These are phyloP conservation scores for Stenoptilia bipunctidactyla DNA, from an alignment of 2,888 invertebrate genomes.

Conservation along the genomic window DNA sequence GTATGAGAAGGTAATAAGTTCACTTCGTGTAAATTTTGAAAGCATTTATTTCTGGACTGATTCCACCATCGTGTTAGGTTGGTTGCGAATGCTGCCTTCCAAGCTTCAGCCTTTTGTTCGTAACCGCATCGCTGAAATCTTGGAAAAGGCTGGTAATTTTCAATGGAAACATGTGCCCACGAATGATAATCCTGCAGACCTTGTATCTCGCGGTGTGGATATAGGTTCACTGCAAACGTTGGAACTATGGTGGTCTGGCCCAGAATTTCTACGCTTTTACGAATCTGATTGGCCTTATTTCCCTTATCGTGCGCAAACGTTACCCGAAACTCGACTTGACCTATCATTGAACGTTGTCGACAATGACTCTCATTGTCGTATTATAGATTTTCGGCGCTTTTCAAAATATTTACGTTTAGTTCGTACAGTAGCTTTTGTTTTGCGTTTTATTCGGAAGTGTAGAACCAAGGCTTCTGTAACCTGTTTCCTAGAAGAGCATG, in stretches of 20 bases:
- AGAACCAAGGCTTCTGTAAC: slow-evolving; percentile 2
- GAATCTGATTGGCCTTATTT: background rate
- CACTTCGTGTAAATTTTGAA: background rate
- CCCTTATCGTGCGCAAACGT: background rate
- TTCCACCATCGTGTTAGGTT: too few species aligned
- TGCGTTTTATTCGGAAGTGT: slow-evolving; percentile 11
- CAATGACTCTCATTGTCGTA: background rate
- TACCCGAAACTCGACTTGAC: background rate
- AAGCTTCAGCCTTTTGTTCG: too few species aligned
- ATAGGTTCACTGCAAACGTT: background rate
- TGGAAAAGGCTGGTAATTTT: slow-evolving; percentile 3
- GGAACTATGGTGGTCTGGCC: slow-evolving; percentile 12
- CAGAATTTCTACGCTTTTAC: slow-evolving; percentile 5
- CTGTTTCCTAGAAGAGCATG: slow-evolving; percentile 3
- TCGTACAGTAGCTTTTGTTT: slow-evolving; percentile 11
- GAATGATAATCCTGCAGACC: slow-evolving; percentile 13
- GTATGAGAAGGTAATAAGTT: background rate
- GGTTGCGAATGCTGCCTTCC: too few species aligned
- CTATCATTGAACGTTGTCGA: too few species aligned
- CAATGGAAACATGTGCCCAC: slow-evolving; percentile 7
- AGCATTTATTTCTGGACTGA: slow-evolving; percentile 4
- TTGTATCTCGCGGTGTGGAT: slow-evolving; percentile 12
- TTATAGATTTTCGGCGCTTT: slow-evolving; percentile 10
- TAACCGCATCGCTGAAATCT: slow-evolving; percentile 6
- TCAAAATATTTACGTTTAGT: too few species aligned